A percentile compares a stretch with the other conserved stretches of the same genome.
phyloP scores from a whole-genome alignment of 1,140 invertebrate species.

The Chlorops oryzae region DNA sequence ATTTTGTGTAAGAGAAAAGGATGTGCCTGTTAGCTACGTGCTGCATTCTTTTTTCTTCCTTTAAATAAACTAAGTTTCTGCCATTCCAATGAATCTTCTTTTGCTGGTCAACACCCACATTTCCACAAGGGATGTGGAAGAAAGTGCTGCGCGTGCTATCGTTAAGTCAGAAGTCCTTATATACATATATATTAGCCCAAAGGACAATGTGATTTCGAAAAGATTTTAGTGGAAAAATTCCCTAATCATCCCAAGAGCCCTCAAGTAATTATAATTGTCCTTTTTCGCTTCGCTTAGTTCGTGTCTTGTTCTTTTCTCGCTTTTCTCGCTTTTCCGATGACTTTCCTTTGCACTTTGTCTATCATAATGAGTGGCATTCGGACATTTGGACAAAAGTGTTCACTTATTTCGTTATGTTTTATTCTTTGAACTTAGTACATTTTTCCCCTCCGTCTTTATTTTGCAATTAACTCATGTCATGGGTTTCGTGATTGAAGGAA shows the following conservation, averaged over 20 bases:
- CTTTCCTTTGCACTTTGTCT: conserved; percentile 39
- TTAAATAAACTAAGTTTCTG: too few species aligned
- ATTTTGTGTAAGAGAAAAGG: too few species aligned
- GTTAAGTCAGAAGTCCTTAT: conserved; percentile 28
- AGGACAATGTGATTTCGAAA: conserved; percentile 27
- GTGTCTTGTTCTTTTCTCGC: conserved; percentile 4
- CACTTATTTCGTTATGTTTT: conserved; percentile 42
- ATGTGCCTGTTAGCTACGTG: too few species aligned
- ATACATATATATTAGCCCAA: conserved; percentile 12
- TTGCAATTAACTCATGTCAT: too few species aligned
- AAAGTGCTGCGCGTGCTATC: conserved; percentile 5
- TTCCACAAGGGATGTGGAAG: not conserved
- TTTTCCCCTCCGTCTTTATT: too few species aligned
- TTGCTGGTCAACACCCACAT: too few species aligned
- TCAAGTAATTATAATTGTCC: conserved; percentile 45
- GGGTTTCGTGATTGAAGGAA: conserved; percentile 27
- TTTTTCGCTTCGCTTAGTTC: conserved; percentile 4
- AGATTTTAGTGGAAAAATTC: conserved; percentile 18
- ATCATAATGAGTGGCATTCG: conserved; percentile 45
- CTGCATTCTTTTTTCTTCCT: too few species aligned
- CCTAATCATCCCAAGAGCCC: conserved; percentile 32
- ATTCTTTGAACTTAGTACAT: not conserved
- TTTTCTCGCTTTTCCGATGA: too few species aligned
- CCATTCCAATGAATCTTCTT: too few species aligned
- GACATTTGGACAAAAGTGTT: conserved; percentile 48